phyloP scores from a whole-genome alignment of 2,113 vertebrate species.

The Catagonus wagneri region DNA sequence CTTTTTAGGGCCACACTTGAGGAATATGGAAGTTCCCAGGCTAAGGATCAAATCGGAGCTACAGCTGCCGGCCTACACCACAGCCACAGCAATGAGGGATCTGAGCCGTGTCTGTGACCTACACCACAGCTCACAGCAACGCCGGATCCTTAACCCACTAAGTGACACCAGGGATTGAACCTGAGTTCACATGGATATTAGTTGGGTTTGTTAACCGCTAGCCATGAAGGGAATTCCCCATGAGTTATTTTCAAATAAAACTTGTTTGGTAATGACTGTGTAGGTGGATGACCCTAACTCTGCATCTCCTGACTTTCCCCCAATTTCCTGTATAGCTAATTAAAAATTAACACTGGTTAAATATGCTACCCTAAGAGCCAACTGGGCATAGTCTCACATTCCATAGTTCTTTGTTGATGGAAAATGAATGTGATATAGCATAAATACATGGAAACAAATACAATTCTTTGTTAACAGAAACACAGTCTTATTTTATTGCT shows the following conservation, averaged over 20 bases:
- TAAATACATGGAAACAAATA: background rate
- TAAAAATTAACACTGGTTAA: slow-evolving; percentile 42
- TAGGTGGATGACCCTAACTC: background rate
- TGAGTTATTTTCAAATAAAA: background rate
- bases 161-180: no score
- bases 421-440: background rate
- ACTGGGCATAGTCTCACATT: background rate
- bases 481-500: background rate
- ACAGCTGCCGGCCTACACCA: no score
- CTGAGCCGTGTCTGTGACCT: no score
- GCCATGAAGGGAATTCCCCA: background rate
- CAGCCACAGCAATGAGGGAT: no score
- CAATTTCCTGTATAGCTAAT: background rate
- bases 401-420: background rate
- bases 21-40: no score
- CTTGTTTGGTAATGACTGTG: background rate
- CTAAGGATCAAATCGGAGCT: no score
- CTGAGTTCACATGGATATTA: no score
- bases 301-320: background rate
- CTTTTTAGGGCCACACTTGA: no score
- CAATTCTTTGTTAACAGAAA: background rate
- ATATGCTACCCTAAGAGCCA: background rate
- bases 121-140: no score
- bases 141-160: no score
- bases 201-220: no score